These are phyloP conservation scores for Mobula birostris DNA, from an alignment of 2,113 vertebrate species.

Conservation along the genomic window DNA sequence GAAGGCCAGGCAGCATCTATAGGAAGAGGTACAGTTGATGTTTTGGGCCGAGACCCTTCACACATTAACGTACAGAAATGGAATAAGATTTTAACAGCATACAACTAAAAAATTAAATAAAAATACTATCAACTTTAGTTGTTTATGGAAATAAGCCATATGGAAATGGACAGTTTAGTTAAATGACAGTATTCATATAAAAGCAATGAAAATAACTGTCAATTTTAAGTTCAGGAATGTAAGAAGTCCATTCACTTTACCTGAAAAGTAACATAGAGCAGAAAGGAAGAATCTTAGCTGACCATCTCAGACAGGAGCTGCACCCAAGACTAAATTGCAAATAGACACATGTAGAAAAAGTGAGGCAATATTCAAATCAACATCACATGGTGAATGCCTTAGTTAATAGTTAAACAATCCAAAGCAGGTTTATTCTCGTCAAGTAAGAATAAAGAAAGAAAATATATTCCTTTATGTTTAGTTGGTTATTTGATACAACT, in stretches of 20 bases:
- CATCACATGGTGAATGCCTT: not conserved
- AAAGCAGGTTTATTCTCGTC: not conserved
- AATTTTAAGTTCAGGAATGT: not conserved
- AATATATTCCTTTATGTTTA: not conserved
- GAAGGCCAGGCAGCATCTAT: too few relatives aligned
- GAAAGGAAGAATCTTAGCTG: not conserved
- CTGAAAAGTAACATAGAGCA: not conserved
- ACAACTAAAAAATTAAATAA: not conserved
- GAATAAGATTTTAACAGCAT: not conserved
- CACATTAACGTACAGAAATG: not conserved
- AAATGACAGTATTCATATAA: not conserved
- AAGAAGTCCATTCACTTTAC: not conserved
- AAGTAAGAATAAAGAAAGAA: not conserved
- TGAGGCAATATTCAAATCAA: slow-evolving; percentile 21
- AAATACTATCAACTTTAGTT: not conserved
- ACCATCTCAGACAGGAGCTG: not conserved
- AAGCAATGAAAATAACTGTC: not conserved
- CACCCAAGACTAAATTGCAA: not conserved
- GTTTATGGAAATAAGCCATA: not conserved
- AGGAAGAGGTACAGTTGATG: too few relatives aligned
- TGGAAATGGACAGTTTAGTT: not conserved
- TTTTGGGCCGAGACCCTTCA: too few relatives aligned
- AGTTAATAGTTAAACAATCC: slow-evolving; percentile 26
- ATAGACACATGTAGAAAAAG: too few relatives aligned
- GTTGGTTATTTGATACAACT: slow-evolving; percentile 10